phyloP scores from a whole-genome alignment of 2,888 invertebrate species.

The Mantis religiosa region DNA sequence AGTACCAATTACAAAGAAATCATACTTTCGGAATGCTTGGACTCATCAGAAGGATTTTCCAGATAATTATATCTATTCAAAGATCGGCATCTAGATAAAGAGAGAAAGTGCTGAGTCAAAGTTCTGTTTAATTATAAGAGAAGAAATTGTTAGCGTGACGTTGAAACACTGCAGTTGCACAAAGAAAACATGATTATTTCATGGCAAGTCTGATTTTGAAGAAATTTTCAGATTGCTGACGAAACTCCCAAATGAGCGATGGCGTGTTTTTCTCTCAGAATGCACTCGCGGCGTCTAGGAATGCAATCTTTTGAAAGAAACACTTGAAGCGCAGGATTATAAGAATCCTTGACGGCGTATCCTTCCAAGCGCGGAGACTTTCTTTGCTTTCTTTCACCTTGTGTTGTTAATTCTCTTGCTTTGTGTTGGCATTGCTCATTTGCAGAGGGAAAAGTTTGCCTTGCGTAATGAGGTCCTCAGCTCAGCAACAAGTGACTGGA shows the following conservation, averaged over 20 bases:
- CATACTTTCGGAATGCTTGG: too few species aligned
- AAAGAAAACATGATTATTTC: too few species aligned
- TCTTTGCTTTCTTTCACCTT: neutral
- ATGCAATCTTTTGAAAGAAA: neutral
- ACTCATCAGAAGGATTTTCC: too few species aligned
- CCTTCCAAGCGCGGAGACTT: neutral
- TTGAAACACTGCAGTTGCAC: too few species aligned
- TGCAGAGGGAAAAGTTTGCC: neutral
- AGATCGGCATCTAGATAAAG: too few species aligned
- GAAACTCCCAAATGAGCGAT: neutral
- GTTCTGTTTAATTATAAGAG: too few species aligned
- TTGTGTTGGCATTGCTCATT: neutral
- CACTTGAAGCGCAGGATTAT: neutral
- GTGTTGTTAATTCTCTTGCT: neutral
- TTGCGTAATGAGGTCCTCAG: neutral
- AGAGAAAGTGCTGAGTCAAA: too few species aligned
- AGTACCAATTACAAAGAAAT: too few species aligned
- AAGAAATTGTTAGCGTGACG: too few species aligned
- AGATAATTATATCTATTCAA: too few species aligned
- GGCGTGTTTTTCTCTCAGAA: neutral
- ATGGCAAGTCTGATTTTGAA: too few species aligned
- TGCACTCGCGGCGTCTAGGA: neutral
- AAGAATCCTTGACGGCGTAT: neutral
- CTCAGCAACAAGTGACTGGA: neutral
- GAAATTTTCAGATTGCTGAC: too few species aligned